Percentiles rank a stretch among this genome's conserved stretches.
These are phyloP conservation scores for Ricordea florida DNA, from an alignment of 92 coral and sea anemone species.

Conservation along the genomic window DNA sequence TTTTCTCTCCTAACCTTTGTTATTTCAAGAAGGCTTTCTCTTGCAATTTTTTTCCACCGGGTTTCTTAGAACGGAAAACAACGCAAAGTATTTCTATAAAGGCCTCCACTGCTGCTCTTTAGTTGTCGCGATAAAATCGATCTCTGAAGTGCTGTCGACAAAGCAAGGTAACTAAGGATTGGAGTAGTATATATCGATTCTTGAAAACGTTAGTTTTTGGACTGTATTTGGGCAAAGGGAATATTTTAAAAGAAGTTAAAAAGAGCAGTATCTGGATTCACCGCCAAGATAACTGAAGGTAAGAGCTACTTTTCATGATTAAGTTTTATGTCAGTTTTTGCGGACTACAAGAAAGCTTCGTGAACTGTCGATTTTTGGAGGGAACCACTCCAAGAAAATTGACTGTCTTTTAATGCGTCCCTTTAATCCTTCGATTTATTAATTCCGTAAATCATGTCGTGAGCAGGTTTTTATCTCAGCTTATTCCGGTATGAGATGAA, in stretches of 20 bases:
- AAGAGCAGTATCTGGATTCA: background rate
- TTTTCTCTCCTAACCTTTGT: background rate
- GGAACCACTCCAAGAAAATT: too few relatives aligned
- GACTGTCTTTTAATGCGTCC: background rate
- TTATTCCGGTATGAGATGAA: background rate
- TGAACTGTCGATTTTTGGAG: too few relatives aligned
- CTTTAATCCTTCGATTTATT: too few relatives aligned
- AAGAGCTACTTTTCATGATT: background rate
- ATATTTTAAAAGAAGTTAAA: background rate
- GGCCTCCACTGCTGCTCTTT: background rate
- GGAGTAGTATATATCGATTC: too few relatives aligned
- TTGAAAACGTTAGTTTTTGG: too few relatives aligned
- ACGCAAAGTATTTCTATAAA: background rate
- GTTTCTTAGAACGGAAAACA: background rate
- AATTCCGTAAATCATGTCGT: too few relatives aligned
- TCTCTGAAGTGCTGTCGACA: too few relatives aligned
- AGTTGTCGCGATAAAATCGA: too few relatives aligned
- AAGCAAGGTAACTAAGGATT: too few relatives aligned
- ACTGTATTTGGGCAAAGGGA: too few relatives aligned
- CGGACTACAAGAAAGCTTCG: too few relatives aligned
- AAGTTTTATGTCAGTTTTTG: background rate
- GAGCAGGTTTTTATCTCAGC: background rate
- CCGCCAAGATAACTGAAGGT: constrained; percentile 9
- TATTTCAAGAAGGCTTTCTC: constrained; percentile 14
- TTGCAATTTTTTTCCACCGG: background rate